phyloP scores from a whole-genome alignment of 2,797 vertebrate species.

The Micrastur ruficollis region DNA sequence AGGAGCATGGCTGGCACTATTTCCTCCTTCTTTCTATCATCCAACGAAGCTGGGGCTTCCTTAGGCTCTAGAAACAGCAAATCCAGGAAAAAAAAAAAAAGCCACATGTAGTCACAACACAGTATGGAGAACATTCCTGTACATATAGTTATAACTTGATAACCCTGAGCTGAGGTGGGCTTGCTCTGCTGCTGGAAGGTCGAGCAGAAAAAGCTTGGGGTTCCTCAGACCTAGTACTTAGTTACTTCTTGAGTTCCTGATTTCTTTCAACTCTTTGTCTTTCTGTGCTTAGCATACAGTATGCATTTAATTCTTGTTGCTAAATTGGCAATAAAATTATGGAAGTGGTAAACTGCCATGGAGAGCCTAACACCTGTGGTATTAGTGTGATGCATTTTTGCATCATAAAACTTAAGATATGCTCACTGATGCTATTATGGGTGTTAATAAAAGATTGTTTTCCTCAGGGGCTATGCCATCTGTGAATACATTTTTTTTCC shows the following conservation, averaged over 20 bases:
- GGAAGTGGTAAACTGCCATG: neutral
- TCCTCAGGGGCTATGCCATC: neutral
- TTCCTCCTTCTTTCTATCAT: neutral
- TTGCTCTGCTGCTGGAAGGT: neutral
- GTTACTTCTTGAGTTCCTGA: neutral
- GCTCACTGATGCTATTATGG: neutral
- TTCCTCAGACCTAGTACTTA: neutral
- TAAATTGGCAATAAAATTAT: neutral
- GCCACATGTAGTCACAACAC: fast-evolving
- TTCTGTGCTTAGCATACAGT: fast-evolving
- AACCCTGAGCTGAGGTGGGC: neutral
- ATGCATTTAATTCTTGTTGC: neutral
- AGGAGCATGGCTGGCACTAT: neutral
- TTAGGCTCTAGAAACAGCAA: neutral
- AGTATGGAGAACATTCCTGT: neutral
- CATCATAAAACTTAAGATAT: neutral
- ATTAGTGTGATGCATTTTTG: neutral
- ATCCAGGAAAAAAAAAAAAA: neutral
- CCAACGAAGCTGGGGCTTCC: neutral
- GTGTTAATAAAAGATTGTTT: neutral
- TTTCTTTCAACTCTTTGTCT: neutral
- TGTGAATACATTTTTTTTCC: neutral
- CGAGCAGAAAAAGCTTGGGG: neutral
- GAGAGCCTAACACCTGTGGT: neutral
- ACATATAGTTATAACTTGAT: no score